Base-by-base conservation (phyloP, 1,140 invertebrate genomes). In the Cherax quadricarinatus region DNA sequence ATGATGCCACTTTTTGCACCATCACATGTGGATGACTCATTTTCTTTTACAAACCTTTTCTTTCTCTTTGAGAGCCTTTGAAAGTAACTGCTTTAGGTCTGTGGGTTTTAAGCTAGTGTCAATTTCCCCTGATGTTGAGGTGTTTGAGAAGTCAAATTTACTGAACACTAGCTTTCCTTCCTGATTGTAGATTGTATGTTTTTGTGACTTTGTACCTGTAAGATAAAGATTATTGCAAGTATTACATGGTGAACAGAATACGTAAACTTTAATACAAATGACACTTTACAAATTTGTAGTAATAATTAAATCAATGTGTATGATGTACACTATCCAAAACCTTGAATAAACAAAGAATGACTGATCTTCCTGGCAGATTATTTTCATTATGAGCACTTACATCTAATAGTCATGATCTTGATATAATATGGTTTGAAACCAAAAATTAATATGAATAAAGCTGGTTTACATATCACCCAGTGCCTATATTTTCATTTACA, bases 111-210 rank as follows among this genome's bases (percentile, higher is more conserved):
- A 30, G 10, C 3, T 89, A 16, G 57, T 30, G 60, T 82, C 80
- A 48, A 41, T 41, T 12, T 81, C 78, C 4, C 53, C 53, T 57
- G 88, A 30, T 4, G 6, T 10, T 51, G 3, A 51, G 21, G 18
- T 66, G 21, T 70, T 83, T n/a, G 88, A 90, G 51, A 90, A 90
- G 30, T 90, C 88, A 90, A 90, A 90, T 70, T 90, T 90, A 24
- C 81, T 90, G 70, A 90, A 90, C 21, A 90, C 88, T 62, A 90
- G 30, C 66, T 90, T 3, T 24, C 81, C 88, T 16, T 90, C 75
- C 62, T 85, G 41, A 49, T 88, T 80, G 78, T 79, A 88, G 30
- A 88, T 88, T 66, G 62, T 60, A 18, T 18, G 73, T 48, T 80
- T 88, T 30, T 80, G 6, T 41, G n/a, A 51, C 18, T 51, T 87